Base-by-base conservation (phyloP, 1,140 invertebrate species). In the Euura saliciscinereae region DNA sequence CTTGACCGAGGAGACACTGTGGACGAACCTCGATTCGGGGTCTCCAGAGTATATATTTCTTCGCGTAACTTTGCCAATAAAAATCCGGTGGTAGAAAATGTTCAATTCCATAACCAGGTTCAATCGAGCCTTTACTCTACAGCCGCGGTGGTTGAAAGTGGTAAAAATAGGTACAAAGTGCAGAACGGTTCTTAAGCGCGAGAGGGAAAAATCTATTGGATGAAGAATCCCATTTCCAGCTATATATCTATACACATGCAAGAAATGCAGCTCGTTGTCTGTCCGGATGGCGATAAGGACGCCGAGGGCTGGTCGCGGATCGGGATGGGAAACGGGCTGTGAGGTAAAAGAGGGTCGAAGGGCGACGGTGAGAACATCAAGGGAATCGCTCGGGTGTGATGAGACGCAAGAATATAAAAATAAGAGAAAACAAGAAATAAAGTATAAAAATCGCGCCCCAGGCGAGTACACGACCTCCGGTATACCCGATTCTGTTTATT, bases 401-500 rank as follows among this genome's bases (percentile, higher is more conserved):
- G 83, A 84, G 79, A 81, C 78, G 79, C 76, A 74, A 73, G 64
- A 69, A 59, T 74, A 77, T 73, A 78, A 78, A 77, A 77, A 71
- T 69, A 64, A 64, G 28, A 64, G 13, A 45, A 68, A 70, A 68
- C 68, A 74, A 75, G 76, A 74, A 81, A 81, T 79, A 82, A 83
- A 79, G 83, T 83, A 80, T 83, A 85, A 83, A 84, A 85, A 84
- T 83, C 80, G 76, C 68, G 45, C 70, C 69, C 73, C 51, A 67
- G 44, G 68, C 8, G 68, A 68, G 66, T 66, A 64, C 71, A 69
- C 68, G 74, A 78, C 73, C 76, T 79, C 75, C 28, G 28, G 28
- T 28, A 28, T 28, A 28, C 74, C 74, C 74, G 71, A 74, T 78
- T 80, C 79, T 81, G 75, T 84, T 84, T 79, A 80, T 82, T 83